Evolutionary conservation across 37 sponge, comb jelly and placozoan genomes (phyloP), one percentile per base, ranked within the genome.

Genomic region (Oscarella lobularis): DNA sequence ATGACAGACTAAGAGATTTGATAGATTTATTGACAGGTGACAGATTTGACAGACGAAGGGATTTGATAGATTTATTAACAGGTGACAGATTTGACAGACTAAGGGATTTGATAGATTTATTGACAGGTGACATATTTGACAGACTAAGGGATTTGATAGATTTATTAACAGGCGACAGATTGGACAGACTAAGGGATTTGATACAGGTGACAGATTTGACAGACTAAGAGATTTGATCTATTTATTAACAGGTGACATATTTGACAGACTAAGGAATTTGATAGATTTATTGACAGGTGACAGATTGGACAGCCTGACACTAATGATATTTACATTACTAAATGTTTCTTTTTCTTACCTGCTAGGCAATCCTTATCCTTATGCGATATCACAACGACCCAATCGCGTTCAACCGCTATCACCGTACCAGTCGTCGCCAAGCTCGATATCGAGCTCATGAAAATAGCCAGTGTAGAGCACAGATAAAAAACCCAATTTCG

Each of bases 401-500:
- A 97, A 70, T 97, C 98, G 80, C 84, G 87, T 82, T 92, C 91
- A n/a, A 93, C 80, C 30, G 94, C 78, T 39, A 93, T 97, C 60
- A 87, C 93, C 73, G 90, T 90, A 0, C 82, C 87, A 3, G 86
- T 73, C 36, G 88, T 86, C 27, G 91, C 85, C 20, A 97, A 87
- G 66, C 81, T 84, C 41, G 88, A 69, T 0, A 93, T 4, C 35
- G 86, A 86, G 6, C 90, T 81, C 0, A 83, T 35, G 30, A 60
- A 76, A 39, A 38, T 9, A 2, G 32, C 55, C 4, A 76, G 38
- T 3, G 2, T 31, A 30, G 2, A 30, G 3, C 71, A 3, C 30
- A 14, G 36, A 32, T 2, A 36, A 4, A 74, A 29, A 74, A 14
- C 9, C 40, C 9, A 27, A 9, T 35, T 4, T 3, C n/a, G 9